phyloP scores from a whole-genome alignment of 2,888 invertebrate genomes.

The Amphipyra berbera region DNA sequence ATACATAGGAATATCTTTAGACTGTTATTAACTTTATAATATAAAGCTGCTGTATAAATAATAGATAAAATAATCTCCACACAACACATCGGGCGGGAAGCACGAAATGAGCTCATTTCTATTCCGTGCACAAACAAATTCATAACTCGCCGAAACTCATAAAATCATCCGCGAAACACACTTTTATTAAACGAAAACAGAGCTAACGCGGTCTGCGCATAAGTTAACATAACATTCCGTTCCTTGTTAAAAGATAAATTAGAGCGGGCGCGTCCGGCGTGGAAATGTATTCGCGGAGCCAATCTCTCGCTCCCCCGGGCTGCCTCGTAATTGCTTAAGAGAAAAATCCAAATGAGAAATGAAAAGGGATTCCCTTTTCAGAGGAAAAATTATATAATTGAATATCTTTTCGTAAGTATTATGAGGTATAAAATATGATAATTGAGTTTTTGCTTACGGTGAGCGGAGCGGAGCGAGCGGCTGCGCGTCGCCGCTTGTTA shows the following conservation, averaged over 20 bases:
- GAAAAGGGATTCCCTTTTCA: slow-evolving; percentile 89
- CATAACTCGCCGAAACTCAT: slow-evolving; percentile 81
- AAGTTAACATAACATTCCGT: slow-evolving; percentile 84
- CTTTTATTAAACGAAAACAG: slow-evolving; percentile 85
- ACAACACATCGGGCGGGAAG: slow-evolving; percentile 63
- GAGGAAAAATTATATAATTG: slow-evolving; percentile 89
- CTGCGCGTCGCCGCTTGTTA: slow-evolving; percentile 52
- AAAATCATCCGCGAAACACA: slow-evolving; percentile 82
- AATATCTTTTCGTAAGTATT: slow-evolving; percentile 89
- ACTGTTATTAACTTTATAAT: slow-evolving; percentile 37
- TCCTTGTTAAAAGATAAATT: slow-evolving; percentile 86
- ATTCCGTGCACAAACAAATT: slow-evolving; percentile 78
- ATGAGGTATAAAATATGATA: slow-evolving; percentile 90
- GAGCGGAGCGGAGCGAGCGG: slow-evolving; percentile 65
- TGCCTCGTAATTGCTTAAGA: slow-evolving; percentile 88
- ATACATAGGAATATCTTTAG: slow-evolving; percentile 39
- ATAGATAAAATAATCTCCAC: slow-evolving; percentile 68
- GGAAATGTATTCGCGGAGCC: slow-evolving; percentile 78
- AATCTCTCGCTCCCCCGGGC: slow-evolving; percentile 83
- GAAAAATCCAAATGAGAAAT: slow-evolving; percentile 90
- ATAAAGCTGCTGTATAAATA: slow-evolving; percentile 64
- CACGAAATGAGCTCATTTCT: slow-evolving; percentile 70
- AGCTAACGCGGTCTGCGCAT: slow-evolving; percentile 79
- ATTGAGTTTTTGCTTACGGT: slow-evolving; percentile 86
- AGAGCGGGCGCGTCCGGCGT: slow-evolving; percentile 76